These are phyloP conservation scores for Parnassius orleans DNA, from an alignment of 2,888 invertebrate genomes.

Conservation along the genomic window DNA sequence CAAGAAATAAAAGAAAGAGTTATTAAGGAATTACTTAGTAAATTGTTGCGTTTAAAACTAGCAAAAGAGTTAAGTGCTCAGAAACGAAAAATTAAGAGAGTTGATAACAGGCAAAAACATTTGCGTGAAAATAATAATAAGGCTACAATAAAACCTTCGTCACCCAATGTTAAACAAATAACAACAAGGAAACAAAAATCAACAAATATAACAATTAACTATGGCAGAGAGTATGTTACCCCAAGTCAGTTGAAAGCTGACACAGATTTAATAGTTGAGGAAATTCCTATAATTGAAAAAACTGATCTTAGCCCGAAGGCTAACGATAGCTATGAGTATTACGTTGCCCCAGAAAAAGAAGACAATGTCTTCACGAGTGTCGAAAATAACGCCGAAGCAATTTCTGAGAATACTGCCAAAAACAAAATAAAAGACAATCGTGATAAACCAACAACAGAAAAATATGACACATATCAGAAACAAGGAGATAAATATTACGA, in stretches of 20 bases:
- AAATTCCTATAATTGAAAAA: not conserved
- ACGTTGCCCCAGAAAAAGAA: constrained; percentile 1
- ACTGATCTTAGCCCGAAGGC: not conserved
- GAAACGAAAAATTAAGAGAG: not conserved
- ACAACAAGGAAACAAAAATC: not conserved
- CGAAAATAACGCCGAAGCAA: not conserved
- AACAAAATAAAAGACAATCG: constrained; percentile 7
- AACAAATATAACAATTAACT: not conserved
- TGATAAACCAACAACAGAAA: constrained; percentile 11
- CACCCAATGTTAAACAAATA: not conserved
- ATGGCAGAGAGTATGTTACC: not conserved
- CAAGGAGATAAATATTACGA: not conserved
- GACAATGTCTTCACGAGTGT: not conserved
- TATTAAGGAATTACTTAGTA: constrained; percentile 4
- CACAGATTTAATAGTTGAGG: not conserved
- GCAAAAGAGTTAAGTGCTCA: not conserved
- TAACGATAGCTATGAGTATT: not conserved
- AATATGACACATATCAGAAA: not conserved
- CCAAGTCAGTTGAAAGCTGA: not conserved
- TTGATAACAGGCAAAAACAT: not conserved
- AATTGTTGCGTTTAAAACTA: constrained; percentile 10
- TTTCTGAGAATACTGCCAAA: not conserved
- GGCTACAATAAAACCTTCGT: not conserved
- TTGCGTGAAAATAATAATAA: not conserved
- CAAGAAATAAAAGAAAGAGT: constrained; percentile 15